These are phyloP conservation scores for Staurois parvus DNA, from an alignment of 2,797 vertebrate species.

Conservation along the genomic window DNA sequence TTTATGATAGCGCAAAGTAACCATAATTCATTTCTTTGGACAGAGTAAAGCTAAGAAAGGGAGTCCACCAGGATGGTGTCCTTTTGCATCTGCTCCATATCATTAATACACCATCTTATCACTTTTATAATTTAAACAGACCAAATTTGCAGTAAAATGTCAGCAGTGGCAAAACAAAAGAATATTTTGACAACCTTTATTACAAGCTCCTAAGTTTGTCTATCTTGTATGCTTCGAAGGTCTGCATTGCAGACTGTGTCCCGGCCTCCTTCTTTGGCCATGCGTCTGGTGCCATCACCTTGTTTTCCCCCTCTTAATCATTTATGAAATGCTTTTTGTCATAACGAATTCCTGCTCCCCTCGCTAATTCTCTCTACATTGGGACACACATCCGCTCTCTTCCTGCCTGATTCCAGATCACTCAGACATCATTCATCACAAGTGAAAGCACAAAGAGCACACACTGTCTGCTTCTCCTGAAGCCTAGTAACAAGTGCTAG, in stretches of 20 bases:
- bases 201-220: too few relatives aligned
- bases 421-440: conserved; percentile 40
- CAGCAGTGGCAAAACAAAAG: too few relatives aligned
- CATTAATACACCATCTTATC: too few relatives aligned
- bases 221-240: too few relatives aligned
- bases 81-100: too few relatives aligned
- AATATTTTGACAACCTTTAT: too few relatives aligned
- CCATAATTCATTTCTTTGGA: too few relatives aligned
- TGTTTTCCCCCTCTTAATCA: conserved; percentile 27
- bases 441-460: conserved; percentile 29
- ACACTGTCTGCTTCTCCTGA: background rate
- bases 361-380: conserved; percentile 14
- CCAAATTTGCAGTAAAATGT: too few relatives aligned
- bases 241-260: background rate
- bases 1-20: too few relatives aligned
- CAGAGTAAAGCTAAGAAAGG: too few relatives aligned
- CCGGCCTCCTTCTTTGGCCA: conserved; percentile 5
- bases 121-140: too few relatives aligned
- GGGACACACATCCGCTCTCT: conserved; percentile 17
- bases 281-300: background rate
- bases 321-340: conserved; percentile 54
- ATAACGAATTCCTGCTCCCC: conserved; percentile 34
- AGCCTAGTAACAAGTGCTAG: background rate
- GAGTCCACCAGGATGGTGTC: too few relatives aligned
- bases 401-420: conserved; percentile 23